Evolutionary conservation across 2,797 vertebrate genomes (phyloP).

Genomic region (Ctenopoma kingsleyae): DNA sequence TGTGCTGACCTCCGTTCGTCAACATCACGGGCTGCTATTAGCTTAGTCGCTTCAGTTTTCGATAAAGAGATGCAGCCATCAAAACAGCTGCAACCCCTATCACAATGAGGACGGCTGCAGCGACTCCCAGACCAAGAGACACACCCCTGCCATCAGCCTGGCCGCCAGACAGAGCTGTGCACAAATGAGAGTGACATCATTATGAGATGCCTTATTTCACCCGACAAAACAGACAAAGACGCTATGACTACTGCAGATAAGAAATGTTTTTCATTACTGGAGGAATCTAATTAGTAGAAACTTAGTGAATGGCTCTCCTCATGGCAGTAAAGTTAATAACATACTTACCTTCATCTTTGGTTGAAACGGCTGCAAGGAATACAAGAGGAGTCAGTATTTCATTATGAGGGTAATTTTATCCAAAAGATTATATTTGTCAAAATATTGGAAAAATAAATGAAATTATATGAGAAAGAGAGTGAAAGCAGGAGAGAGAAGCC

Average conservation of each 20-base stretch:
- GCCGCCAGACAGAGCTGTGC: conserved; percentile 64
- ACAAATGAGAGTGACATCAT: conserved; percentile 57
- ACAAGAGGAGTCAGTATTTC: conserved; percentile 34
- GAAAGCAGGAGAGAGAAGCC: not conserved
- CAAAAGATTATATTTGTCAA: conserved; percentile 18
- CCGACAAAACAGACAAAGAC: conserved; percentile 40
- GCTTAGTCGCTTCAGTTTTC: conserved; percentile 57
- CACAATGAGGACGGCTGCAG: conserved; percentile 74
- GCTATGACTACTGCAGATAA: conserved; percentile 55
- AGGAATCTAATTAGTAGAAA: conserved; percentile 56
- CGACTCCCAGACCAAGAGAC: conserved; percentile 75
- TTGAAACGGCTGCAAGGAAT: conserved; percentile 63
- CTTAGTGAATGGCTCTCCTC: conserved; percentile 39
- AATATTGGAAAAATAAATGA: conserved; percentile 19
- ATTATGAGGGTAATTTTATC: conserved; percentile 16
- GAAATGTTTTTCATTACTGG: conserved; percentile 52
- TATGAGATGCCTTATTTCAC: conserved; percentile 30
- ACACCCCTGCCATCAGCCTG: conserved; percentile 24
- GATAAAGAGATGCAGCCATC: conserved; percentile 58
- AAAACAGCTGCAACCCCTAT: conserved; percentile 63
- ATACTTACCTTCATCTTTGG: conserved; percentile 68
- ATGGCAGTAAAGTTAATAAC: conserved; percentile 35
- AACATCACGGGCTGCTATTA: conserved; percentile 43
- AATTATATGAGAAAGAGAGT: conserved; percentile 5
- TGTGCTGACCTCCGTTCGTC: conserved; percentile 27